Conservation (phyloP, 1,140 invertebrate genomes). For the Drosophila elegans region DNA sequence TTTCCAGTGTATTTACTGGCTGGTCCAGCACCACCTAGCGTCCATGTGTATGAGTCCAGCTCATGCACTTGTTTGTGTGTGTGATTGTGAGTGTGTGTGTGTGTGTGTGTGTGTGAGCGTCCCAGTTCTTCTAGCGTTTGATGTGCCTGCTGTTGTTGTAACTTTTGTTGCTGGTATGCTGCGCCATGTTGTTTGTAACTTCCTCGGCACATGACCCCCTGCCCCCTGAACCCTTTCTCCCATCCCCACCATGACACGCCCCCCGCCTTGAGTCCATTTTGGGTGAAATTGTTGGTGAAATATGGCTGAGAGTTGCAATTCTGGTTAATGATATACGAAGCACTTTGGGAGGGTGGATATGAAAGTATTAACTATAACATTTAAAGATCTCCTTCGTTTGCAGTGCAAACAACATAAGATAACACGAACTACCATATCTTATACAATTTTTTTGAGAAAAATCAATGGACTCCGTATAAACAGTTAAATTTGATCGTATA, state of each 20-base stretch:
- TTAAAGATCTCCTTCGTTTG: background rate
- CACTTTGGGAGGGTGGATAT: background rate
- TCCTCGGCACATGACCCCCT: constrained; percentile 31
- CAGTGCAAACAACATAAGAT: background rate
- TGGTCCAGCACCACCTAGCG: constrained; percentile 34
- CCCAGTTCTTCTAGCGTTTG: constrained; percentile 55
- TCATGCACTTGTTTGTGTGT: constrained; percentile 3
- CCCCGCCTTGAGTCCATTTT: background rate
- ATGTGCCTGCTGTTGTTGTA: constrained; percentile 47
- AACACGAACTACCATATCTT: background rate
- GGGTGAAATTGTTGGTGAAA: constrained; percentile 17
- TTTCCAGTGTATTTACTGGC: background rate
- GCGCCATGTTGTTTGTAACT: constrained; percentile 51
- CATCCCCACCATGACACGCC: background rate
- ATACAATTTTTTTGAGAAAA: no score
- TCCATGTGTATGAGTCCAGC: constrained; percentile 13
- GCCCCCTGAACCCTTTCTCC: background rate
- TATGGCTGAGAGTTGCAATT: background rate
- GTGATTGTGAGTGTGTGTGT: background rate
- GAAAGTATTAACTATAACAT: background rate
- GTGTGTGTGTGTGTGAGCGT: constrained; percentile 22
- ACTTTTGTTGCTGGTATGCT: constrained; percentile 26
- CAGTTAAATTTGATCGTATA: no score
- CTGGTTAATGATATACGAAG: constrained; percentile 27
- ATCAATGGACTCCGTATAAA: no score